Evolutionary conservation across 2,888 invertebrate species (phyloP), one percentile per base, ranked within the genome.

Genomic region (Nemotelus pantherinus): DNA sequence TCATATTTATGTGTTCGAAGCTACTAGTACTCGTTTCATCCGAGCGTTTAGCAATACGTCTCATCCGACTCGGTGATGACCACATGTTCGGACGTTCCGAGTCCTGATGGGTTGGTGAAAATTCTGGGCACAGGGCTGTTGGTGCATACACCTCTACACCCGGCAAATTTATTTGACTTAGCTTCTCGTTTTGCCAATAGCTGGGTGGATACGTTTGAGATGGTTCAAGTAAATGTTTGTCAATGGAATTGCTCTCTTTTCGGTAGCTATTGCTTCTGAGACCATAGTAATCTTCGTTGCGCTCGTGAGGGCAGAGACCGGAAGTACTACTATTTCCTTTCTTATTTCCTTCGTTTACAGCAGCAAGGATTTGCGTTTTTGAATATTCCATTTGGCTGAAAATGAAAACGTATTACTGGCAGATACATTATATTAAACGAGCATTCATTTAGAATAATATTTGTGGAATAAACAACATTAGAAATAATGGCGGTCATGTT

Each of bases 1-100:
- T 80, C 77, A 82, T 79, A 81, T 83, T 83, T 76, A 84, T 81
- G 80, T 83, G 83, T 78, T 83, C 82, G 77, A 83, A 83, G 80
- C 83, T 83, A 79, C 82, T 83, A 77, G 82, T 82, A 79, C 82
- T 83, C 72, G 82, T 82, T 76, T 81, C 81, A 64, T 80, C 81
- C 45, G 79, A 79, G 41, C 79, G 79, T 50, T 79, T 79, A 44
- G 67, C 74, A 43, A 60, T 67, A 9, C 55, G 70, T 45, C 77
- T 70, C 39, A 72, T 72, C 45, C 78, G 76, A 44, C 48, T 48
- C 50, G 74, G 74, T 10, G 74, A 74, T 39, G 74, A 48, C 74
- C 74, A 74, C 9, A 9, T 60, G 50, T 48, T 63, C 71, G 65
- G 53, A 48, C 64, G 76, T 67, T 76, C 71, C 65, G 25, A 72